Conservation (phyloP, 2,113 vertebrate genomes). For the Phoxinus phoxinus region DNA sequence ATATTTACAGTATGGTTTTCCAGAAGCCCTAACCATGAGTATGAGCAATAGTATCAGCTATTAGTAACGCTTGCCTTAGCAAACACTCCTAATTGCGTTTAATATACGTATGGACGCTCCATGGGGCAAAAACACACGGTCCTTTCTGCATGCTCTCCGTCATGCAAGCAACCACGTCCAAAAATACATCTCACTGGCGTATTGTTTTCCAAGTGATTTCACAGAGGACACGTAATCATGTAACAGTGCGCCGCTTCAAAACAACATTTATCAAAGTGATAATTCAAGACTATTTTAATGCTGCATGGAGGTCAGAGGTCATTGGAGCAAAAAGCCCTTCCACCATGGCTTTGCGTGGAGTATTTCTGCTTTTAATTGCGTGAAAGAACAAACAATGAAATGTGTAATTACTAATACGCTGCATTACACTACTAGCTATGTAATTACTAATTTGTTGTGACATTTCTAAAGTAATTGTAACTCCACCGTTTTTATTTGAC, state of each 20-base stretch:
- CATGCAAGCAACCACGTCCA: slow-evolving; percentile 8
- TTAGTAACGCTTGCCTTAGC: neutral
- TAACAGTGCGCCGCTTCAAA: slow-evolving; percentile 32
- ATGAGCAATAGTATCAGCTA: neutral
- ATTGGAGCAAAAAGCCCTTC: slow-evolving; percentile 42
- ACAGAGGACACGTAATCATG: slow-evolving; percentile 38
- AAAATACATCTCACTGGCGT: slow-evolving; percentile 38
- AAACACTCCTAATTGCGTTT: neutral
- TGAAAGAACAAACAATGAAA: slow-evolving; percentile 47
- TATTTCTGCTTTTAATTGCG: slow-evolving; percentile 58
- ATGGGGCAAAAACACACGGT: neutral
- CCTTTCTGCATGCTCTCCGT: neutral
- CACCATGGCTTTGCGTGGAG: slow-evolving; percentile 48
- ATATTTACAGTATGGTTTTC: neutral
- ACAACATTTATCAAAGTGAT: slow-evolving; percentile 54
- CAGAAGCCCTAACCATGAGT: neutral
- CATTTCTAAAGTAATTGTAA: slow-evolving; percentile 56
- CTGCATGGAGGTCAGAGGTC: slow-evolving; percentile 48
- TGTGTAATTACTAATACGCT: slow-evolving; percentile 21
- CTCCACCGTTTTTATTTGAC: slow-evolving; percentile 46
- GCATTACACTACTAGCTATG: slow-evolving; percentile 28
- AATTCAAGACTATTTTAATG: slow-evolving; percentile 61
- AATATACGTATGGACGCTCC: neutral
- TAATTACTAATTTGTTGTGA: slow-evolving; percentile 55
- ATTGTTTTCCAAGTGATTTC: slow-evolving; percentile 39